Evolutionary conservation across 2,888 invertebrate species (phyloP).

Genomic region (Mythimna loreyi): DNA sequence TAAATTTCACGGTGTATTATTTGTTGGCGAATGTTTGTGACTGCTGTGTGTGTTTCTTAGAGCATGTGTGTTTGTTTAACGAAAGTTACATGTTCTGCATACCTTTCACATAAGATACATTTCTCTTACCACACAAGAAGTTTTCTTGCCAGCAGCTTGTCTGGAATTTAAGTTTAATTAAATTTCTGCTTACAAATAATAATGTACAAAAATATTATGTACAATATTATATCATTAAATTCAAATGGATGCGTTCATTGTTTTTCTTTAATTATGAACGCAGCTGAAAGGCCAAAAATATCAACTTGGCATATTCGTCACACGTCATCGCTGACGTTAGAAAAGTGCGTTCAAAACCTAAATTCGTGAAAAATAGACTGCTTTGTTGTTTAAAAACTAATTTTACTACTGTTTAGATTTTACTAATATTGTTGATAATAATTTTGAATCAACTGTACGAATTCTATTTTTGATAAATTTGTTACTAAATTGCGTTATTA

Average conservation of each 20-base stretch:
- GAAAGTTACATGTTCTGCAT: too few relatives aligned
- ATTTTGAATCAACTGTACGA: rapidly evolving
- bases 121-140: too few relatives aligned
- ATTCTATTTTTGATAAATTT: too few relatives aligned
- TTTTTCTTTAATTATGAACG: slow-evolving; percentile 66
- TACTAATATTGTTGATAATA: background rate
- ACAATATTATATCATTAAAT: background rate
- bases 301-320: slow-evolving; percentile 63
- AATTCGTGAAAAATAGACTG: rapidly evolving
- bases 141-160: too few relatives aligned
- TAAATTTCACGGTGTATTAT: too few relatives aligned
- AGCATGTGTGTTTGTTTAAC: too few relatives aligned
- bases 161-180: too few relatives aligned
- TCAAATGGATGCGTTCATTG: slow-evolving; percentile 62
- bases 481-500: rapidly evolving
- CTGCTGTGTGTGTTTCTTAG: too few relatives aligned
- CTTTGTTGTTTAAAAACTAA: background rate
- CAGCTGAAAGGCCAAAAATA: slow-evolving; percentile 64
- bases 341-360: slow-evolving; percentile 69
- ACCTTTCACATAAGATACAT: too few relatives aligned
- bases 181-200: too few relatives aligned
- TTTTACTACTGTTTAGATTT: background rate
- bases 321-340: slow-evolving; percentile 85
- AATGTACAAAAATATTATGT: too few relatives aligned
- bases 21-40: too few relatives aligned